Base-by-base conservation (phyloP, 1,140 invertebrate genomes). In the Drosophila mayri region DNA sequence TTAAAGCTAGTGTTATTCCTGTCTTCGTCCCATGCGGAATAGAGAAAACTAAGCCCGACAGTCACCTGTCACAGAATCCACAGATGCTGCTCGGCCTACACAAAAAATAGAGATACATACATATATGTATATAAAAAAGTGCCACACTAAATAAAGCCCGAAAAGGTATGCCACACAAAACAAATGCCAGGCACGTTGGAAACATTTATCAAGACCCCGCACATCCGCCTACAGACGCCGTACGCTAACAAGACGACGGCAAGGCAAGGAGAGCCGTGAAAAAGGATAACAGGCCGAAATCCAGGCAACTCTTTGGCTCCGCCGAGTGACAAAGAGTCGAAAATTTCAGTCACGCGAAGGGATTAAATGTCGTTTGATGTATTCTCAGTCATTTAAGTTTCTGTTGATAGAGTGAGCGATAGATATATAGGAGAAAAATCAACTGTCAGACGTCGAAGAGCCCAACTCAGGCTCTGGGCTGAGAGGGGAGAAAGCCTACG, bases 361-460 rank as follows among this genome's bases (percentile, higher is more conserved):
- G 84, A 87, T 87, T 87, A 81, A 84, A 88, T 83, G 80, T 83
- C 84, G 81, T 83, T 87, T 87, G 84, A 87, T 83, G 84, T 88
- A 87, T 87, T 88, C 76, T 64, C 71, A 77, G 84, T 83, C 84
- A 88, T 88, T 87, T 87, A 84, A 88, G 84, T 88, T 87, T 73
- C 71, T 70, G 67, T 65, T 74, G 76, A 87, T 88, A 83, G 73
- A 80, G 65, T 64, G 65, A 78, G 46, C 66, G 62, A 81, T 85
- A 81, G 79, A 83, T 86, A 78, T 47, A 60, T 72, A 18, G 40
- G 32, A 43, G 22, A 61, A 32, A 73, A 50, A 73, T 73, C 68
- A 73, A 73, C 67, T 72, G 28, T 44, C 66, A 60, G 30, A 11
- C 35, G 11, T 32, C 40, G 35, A 30, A 37, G 12, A n/a, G 12